Conservation (phyloP, 2,113 vertebrate genomes). For the Ceuthmochares aereus region DNA sequence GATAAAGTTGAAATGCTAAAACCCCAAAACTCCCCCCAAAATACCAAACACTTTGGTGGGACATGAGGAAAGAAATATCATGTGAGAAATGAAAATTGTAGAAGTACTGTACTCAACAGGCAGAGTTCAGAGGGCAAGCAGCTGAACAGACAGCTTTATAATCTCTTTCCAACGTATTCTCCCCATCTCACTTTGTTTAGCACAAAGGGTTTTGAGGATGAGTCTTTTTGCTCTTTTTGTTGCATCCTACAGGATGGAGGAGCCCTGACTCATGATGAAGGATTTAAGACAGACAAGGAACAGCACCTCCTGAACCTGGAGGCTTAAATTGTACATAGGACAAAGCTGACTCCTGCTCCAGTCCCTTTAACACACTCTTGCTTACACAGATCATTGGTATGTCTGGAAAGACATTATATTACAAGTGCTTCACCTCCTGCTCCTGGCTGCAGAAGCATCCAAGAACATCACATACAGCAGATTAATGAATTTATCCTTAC, state of each 20-base stretch:
- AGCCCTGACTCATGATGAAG: not conserved
- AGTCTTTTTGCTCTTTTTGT: not conserved
- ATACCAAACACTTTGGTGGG: not conserved
- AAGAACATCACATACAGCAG: not conserved
- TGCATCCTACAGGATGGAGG: not conserved
- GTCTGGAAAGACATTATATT: slow-evolving; percentile 4
- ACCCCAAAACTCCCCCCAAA: not conserved
- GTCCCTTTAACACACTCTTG: not conserved
- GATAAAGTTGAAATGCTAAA: not conserved
- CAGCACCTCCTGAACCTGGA: not conserved
- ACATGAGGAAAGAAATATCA: not conserved
- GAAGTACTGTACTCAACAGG: not conserved
- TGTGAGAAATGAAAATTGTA: not conserved
- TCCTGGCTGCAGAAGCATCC: slow-evolving; percentile 1
- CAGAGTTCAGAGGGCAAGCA: not conserved
- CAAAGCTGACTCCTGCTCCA: not conserved
- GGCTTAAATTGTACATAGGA: not conserved
- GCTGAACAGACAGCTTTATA: not conserved
- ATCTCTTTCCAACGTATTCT: not conserved
- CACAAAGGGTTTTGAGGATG: not conserved
- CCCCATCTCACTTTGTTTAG: not conserved
- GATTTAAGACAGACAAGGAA: not conserved
- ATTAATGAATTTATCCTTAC: slow-evolving; percentile 47
- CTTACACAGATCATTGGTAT: slow-evolving; percentile 8
- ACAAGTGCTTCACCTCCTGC: not conserved